Conservation (phyloP, 2,113 vertebrate genomes). For the Ceuthmochares aereus region DNA sequence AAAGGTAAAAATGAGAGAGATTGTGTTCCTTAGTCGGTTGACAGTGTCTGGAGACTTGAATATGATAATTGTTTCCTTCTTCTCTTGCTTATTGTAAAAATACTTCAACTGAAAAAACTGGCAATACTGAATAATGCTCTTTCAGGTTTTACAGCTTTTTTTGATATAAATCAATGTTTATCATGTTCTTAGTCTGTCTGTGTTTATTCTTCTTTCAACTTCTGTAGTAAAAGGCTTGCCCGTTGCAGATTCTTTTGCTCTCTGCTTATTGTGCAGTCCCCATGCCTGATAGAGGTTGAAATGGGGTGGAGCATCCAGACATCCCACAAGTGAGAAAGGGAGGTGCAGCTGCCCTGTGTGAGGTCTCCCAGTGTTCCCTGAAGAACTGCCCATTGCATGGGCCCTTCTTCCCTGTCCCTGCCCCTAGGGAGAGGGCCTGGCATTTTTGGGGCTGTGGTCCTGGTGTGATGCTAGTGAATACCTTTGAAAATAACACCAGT, state of each 20-base stretch:
- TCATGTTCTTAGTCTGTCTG: background rate
- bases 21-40: background rate
- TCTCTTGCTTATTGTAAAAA: background rate
- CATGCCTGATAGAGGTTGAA: background rate
- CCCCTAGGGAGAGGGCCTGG: background rate
- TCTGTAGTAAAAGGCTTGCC: background rate
- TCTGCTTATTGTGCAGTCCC: background rate
- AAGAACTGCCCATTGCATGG: background rate
- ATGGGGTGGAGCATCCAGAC: background rate
- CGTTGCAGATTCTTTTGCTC: background rate
- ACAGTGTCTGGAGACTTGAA: background rate
- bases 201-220: background rate
- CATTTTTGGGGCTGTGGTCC: background rate
- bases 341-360: accelerated
- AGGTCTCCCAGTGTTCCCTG: background rate
- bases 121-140: background rate
- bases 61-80: background rate
- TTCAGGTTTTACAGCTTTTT: background rate
- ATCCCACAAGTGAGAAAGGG: no score
- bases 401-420: background rate
- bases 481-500: background rate
- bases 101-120: accelerated
- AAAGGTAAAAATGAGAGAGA: slow-evolving; percentile 73
- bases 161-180: background rate
- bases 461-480: background rate